Conservation (phyloP, 2,113 vertebrate genomes). For the Elanoides forficatus region DNA sequence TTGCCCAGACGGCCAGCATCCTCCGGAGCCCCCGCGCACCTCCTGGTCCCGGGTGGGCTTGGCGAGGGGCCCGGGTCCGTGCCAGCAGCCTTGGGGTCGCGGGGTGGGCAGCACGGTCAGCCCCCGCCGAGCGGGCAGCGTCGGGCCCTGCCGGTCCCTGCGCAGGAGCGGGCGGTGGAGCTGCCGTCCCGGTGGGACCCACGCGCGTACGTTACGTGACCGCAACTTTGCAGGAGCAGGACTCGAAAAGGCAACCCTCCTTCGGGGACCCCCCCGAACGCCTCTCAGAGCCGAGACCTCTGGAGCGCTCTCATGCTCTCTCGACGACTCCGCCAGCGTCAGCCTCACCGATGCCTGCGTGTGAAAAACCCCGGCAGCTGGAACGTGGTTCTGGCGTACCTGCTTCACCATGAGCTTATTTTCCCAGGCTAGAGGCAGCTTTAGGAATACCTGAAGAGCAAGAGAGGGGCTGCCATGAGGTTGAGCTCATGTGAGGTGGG, state of each 20-base stretch:
- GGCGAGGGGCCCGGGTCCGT: rapidly evolving
- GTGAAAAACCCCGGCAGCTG: neutral
- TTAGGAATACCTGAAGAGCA: neutral
- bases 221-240: neutral
- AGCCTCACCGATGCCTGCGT: neutral
- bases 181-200: neutral
- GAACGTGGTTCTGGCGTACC: neutral
- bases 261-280: neutral
- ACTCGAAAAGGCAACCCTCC: neutral
- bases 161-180: neutral
- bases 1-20: neutral
- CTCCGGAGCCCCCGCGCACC: rapidly evolving
- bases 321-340: neutral
- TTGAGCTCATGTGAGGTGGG: neutral
- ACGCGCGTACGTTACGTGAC: rapidly evolving
- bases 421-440: neutral
- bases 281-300: neutral
- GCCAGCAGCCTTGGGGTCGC: rapidly evolving
- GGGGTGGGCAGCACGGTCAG: neutral
- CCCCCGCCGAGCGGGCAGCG: neutral
- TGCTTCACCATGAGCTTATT: neutral
- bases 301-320: neutral
- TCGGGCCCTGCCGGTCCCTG: neutral
- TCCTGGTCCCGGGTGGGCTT: neutral
- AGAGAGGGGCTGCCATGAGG: neutral